phyloP scores from a whole-genome alignment of 1,140 invertebrate genomes.

The Chironomus striatipennis region DNA sequence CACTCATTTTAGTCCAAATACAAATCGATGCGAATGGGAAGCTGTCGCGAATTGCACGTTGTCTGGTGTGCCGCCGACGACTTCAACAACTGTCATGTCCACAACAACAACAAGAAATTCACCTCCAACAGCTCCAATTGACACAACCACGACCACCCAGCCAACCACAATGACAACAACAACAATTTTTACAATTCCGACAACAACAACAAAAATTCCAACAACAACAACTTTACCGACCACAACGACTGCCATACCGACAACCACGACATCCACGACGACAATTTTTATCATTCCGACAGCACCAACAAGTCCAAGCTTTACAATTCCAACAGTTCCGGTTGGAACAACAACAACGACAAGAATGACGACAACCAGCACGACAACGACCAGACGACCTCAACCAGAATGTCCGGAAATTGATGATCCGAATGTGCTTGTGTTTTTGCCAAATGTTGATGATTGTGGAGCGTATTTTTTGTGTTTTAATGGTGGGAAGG shows the following conservation, averaged over 20 bases:
- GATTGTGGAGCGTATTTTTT: neutral
- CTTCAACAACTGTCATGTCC: neutral
- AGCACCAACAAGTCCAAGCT: neutral
- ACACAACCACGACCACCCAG: neutral
- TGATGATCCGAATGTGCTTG: neutral
- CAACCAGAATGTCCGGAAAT: neutral
- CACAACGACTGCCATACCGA: neutral
- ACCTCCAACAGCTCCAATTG: neutral
- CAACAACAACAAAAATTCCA: neutral
- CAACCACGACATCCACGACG: neutral
- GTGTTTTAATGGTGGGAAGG: neutral
- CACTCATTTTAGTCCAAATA: neutral
- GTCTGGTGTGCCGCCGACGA: neutral
- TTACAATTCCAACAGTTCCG: neutral
- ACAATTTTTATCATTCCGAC: neutral
- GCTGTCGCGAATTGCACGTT: neutral
- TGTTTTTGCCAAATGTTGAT: neutral
- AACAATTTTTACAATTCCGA: neutral
- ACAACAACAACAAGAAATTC: neutral
- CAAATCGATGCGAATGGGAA: neutral
- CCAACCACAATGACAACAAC: neutral
- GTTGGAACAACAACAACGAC: neutral
- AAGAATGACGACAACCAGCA: neutral
- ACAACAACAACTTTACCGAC: neutral
- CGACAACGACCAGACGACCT: neutral